Evolutionary conservation across 2,797 vertebrate genomes (phyloP), one percentile per base, ranked within the genome.

Genomic region (Sebastiscus tertius): DNA sequence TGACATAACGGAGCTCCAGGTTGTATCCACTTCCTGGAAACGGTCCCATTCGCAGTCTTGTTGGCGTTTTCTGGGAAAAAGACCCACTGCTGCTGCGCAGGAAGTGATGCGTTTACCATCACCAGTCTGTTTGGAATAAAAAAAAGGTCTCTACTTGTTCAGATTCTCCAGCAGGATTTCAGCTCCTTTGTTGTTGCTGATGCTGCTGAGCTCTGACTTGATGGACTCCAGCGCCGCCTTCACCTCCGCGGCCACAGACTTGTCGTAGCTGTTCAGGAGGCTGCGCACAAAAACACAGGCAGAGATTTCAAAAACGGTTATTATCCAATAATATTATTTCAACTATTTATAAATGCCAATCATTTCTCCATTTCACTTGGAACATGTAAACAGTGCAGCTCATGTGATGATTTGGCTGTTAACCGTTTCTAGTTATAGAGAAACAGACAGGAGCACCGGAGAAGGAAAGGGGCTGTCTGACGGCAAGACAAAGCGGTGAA

Each of bases 241-340:
- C 80, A 98, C 95, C 88, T 96, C 94, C 3, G 84, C 89, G 4
- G 92, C 93, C 86, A 97, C 95, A 8, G 95, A 91, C 84, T 95
- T 87, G 58, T 99, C 95, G 1, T 92, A 86, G 72, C 97, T 97
- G 90, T 96, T 97, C 29, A 99, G 96, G 75, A 99, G 97, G 84
- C 98, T 99, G 89, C 26, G 56, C 5, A 56, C 2, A 69, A 2
- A 64, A n/a, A 83, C 54, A 39, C 33, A 34, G 9, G 14, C 2
- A 14, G 3, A 66, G 31, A 11, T 1, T 2, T 42, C 14, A 42
- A 14, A 27, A 49, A 66, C 3, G 4, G 8, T 63, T 1, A 26
- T 39, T 2, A 33, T 22, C 0, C 62, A 3, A 67, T 67, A 3
- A 22, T 14, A 4, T 22, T 3, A 8, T 59, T 31, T 18, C 0